Conservation (phyloP, 2,797 vertebrate species). For the Takifugu ocellatus region DNA sequence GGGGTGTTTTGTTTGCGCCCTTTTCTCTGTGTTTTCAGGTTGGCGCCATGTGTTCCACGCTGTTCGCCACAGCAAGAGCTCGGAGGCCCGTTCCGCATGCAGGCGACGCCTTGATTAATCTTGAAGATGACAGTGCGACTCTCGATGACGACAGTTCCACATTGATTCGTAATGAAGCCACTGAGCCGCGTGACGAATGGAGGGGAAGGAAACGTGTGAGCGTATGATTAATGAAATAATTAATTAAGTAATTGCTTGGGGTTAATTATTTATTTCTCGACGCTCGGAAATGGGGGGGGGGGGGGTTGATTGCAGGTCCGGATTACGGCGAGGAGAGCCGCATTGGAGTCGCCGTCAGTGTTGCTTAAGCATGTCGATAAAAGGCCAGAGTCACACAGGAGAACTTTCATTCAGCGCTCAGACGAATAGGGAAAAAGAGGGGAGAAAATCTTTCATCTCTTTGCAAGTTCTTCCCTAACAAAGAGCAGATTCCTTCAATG, state of each 20-base stretch:
- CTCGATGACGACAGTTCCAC: constrained; percentile 74
- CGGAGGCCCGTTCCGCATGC: constrained; percentile 58
- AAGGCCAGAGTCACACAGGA: constrained; percentile 12
- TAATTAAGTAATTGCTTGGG: constrained; percentile 66
- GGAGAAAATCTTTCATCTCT: neutral
- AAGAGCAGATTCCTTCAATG: constrained; percentile 12
- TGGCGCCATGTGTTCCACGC: constrained; percentile 23
- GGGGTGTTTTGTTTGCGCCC: neutral
- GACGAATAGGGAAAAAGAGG: neutral
- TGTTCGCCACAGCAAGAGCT: constrained; percentile 54
- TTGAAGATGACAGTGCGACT: constrained; percentile 71
- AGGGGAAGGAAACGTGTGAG: constrained; percentile 63
- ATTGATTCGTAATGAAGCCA: constrained; percentile 78
- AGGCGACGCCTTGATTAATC: constrained; percentile 83
- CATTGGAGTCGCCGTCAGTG: constrained; percentile 16
- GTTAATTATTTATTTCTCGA: constrained; percentile 71
- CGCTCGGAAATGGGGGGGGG: constrained; percentile 41
- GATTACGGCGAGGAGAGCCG: constrained; percentile 37
- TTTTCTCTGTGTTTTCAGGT: constrained; percentile 25
- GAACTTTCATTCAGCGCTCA: constrained; percentile 1
- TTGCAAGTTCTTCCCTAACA: constrained; percentile 2
- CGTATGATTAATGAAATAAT: constrained; percentile 75
- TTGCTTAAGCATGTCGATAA: constrained; percentile 12
- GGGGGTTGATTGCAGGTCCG: constrained; percentile 50
- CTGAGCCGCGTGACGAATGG: constrained; percentile 74